Base-by-base conservation (phyloP, 2,797 vertebrate genomes). In the Mareca penelope region DNA sequence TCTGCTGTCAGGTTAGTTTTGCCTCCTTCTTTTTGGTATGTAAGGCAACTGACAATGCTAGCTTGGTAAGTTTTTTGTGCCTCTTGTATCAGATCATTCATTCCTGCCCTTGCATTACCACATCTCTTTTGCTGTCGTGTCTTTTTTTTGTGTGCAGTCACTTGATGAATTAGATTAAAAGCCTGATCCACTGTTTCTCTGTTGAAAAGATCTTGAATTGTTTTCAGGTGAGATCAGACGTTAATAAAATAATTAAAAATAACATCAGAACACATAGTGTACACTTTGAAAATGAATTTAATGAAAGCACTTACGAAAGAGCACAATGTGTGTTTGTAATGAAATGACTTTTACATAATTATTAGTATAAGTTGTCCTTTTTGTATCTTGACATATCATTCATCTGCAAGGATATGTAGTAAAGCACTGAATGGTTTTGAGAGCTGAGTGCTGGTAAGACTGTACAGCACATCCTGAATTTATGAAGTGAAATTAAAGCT, bases 221-320 rank as follows among this genome's bases (percentile, higher is more conserved):
- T 86, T 95, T 87, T 56, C 89, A 63, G 35, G 52, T 88, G 31
- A 55, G 65, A 65, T 91, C 40, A 83, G 61, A 69, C 29, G 15
- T 89, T 94, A 96, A 78, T 83, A 73, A 87, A 85, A 77, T 6
- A 94, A 82, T 87, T 89, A 77, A 90, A 94, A 94, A 75, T 80
- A 77, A 40, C 37, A 79, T 86, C 35, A 75, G 60, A 91, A 85
- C 44, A 77, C 10, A 18, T 2, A 69, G 18, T 78, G 4, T 46
- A 85, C 7, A 5, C 15, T 78, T 91, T 88, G 75, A 83, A 80
- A 83, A 80, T 68, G 31, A n/a, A 63, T 90, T 91, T 37, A 33
- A 48, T 1, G 1, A 39, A 88, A 77, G 37, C 40, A 52, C 64
- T 77, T 92, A 78, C 2, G 70, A 79, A 80, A 76, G 35, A 86